Base-by-base conservation (phyloP, 1,140 invertebrate species). In the Drosophila pectinifera region DNA sequence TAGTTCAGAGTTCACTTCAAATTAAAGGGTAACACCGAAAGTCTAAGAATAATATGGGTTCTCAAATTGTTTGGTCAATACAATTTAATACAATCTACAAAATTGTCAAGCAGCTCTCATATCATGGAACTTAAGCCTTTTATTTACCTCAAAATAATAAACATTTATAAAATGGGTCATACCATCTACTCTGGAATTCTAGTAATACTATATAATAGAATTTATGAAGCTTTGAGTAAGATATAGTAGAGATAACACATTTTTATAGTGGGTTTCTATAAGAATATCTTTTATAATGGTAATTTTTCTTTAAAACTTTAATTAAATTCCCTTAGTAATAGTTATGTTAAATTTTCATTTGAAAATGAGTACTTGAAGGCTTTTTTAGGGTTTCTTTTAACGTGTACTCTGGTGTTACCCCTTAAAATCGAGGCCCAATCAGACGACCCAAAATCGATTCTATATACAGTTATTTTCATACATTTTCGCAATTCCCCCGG, bases 381-480 rank as follows among this genome's bases (percentile, higher is more conserved):
- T n/a, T 2, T 6, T 14, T 51, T 34, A 14, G 16, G 16, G 48
- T 51, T 51, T 51, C 48, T 34, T 36, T 51, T 0, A 14, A 34
- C 16, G 1, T 18, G n/a, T 18, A 28, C 28, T 34, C 28, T 36
- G 49, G 49, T 53, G 49, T 53, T 53, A 53, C 31, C 28, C 28
- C 14, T 53, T 10, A 3, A 36, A 53, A 10, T 22, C 13, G 31
- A 36, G 13, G 13, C 31, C 49, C 56, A 58, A 51, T 58, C 41
- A 22, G 18, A 45, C 14, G 14, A 48, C 16, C 28, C 41, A 26
- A 56, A 58, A 58, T 58, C 26, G 56, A 58, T 58, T 58, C 41
- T 8, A 8, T 8, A 65, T 64, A 39, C 55, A 57, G 54, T 43
- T 42, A 28, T 26, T 31, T 16, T 3, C 20, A 41, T 42, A 26